These are phyloP conservation scores for Rhea americana DNA, from an alignment of 2,113 vertebrate genomes.

Conservation along the genomic window DNA sequence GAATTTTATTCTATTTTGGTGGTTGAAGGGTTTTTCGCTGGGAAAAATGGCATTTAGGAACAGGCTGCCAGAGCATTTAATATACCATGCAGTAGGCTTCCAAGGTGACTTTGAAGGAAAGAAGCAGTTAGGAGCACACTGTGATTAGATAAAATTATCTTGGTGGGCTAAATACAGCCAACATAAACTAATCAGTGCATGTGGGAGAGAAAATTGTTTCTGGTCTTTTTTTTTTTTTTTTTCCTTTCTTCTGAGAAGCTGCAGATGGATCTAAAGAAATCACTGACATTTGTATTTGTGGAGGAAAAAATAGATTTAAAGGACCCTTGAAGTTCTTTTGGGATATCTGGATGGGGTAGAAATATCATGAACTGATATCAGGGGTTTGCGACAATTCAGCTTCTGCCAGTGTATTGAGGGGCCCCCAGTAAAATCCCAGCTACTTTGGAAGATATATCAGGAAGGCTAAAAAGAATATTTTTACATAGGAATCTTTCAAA, in stretches of 20 bases:
- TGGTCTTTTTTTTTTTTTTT: background rate
- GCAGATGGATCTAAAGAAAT: background rate
- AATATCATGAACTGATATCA: background rate
- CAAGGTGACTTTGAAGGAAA: background rate
- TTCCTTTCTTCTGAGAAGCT: background rate
- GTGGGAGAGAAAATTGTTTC: background rate
- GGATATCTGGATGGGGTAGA: background rate
- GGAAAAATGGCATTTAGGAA: background rate
- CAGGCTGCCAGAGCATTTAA: background rate
- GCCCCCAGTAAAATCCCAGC: background rate
- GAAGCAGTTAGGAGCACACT: background rate
- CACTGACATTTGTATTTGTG: background rate
- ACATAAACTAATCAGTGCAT: background rate
- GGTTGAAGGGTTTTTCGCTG: background rate
- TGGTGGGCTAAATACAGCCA: background rate
- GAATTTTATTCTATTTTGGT: background rate
- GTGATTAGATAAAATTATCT: background rate
- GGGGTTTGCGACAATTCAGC: background rate
- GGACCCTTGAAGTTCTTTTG: background rate
- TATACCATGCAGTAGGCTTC: background rate
- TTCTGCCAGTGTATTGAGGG: background rate
- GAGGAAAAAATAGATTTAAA: background rate
- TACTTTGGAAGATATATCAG: background rate
- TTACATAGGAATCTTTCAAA: background rate
- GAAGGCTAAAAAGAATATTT: background rate